Percentiles rank a stretch among this genome's conserved stretches.
Conservation (phyloP, 2,113 vertebrate species). For the Panurus biarmicus region DNA sequence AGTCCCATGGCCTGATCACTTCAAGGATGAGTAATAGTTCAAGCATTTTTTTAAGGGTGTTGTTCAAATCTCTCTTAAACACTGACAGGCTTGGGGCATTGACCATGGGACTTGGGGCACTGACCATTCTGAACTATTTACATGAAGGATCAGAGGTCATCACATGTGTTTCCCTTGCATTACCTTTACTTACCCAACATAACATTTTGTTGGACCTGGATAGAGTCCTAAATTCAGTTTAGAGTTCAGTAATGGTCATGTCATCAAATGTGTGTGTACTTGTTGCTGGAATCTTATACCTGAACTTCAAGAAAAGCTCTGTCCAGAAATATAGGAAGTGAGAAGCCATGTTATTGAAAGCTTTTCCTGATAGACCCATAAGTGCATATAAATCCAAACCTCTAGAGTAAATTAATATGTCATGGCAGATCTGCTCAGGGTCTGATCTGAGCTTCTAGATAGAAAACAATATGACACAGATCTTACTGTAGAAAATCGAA, state of each 20-base stretch:
- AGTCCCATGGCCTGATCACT: not conserved
- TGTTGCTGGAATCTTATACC: not conserved
- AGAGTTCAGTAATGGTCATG: not conserved
- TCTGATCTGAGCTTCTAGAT: not conserved
- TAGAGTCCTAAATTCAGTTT: not conserved
- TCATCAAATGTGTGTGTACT: not conserved
- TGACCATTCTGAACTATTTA: not conserved
- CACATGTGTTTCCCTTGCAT: not conserved
- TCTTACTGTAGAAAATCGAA: not conserved
- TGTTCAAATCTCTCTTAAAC: not conserved
- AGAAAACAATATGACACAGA: not conserved
- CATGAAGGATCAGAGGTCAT: not conserved
- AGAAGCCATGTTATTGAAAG: not conserved
- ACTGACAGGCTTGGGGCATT: not conserved
- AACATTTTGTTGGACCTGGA: not conserved
- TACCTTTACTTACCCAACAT: not conserved
- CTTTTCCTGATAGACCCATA: not conserved
- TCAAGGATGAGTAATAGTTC: not conserved
- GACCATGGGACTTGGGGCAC: not conserved
- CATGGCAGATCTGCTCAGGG: not conserved
- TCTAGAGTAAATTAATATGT: not conserved
- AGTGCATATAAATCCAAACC: not conserved
- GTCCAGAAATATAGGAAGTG: not conserved
- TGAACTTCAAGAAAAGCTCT: not conserved
- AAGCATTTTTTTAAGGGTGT: not conserved